Conservation (phyloP, 2,113 vertebrate species). For the Cettia cetti region DNA sequence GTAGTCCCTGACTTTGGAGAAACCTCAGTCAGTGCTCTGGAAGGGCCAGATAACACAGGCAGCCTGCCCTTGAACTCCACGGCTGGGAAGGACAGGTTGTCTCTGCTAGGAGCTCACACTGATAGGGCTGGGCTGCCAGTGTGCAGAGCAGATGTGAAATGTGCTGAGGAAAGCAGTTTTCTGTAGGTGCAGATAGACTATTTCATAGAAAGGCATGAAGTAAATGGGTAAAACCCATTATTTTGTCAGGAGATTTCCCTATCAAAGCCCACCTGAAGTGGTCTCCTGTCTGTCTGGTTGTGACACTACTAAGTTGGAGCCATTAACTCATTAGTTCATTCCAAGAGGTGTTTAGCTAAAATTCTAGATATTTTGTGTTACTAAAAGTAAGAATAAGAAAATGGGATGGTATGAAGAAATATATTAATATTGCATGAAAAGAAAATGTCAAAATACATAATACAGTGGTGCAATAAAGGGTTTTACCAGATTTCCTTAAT, state of each 20-base stretch:
- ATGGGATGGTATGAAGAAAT: neutral
- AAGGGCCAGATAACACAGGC: neutral
- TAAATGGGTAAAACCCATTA: neutral
- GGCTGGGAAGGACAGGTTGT: neutral
- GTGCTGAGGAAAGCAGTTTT: neutral
- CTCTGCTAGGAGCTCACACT: neutral
- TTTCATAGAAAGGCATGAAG: neutral
- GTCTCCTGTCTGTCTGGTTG: neutral
- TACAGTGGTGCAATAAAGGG: neutral
- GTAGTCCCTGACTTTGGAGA: neutral
- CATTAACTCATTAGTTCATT: neutral
- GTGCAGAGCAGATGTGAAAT: neutral
- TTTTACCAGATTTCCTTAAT: neutral
- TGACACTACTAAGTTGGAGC: neutral
- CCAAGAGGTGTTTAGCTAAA: neutral
- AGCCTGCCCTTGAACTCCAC: neutral
- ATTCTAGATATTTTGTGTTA: neutral
- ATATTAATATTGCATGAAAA: neutral
- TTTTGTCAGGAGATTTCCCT: neutral
- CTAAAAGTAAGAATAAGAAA: neutral
- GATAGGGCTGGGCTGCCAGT: fast-evolving
- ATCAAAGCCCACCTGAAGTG: neutral
- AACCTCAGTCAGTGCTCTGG: neutral
- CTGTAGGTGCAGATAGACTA: neutral
- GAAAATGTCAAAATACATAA: neutral